Conservation (phyloP, 2,113 vertebrate species). For the Gopherus evgoodei region DNA sequence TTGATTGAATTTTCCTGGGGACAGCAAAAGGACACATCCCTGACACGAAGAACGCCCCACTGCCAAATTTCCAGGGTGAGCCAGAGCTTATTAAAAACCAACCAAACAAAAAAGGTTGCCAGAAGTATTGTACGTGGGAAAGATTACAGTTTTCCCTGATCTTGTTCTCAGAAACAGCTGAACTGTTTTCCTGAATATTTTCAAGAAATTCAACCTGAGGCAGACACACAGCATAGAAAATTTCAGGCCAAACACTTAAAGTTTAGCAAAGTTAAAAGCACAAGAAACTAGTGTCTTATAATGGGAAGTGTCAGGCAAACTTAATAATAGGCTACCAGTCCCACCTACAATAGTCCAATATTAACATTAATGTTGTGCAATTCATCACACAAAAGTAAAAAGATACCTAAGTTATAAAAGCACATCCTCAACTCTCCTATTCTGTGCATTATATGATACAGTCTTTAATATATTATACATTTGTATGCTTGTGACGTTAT, state of each 20-base stretch:
- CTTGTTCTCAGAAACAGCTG: not conserved
- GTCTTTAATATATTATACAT: not conserved
- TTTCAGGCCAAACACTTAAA: not conserved
- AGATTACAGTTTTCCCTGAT: not conserved
- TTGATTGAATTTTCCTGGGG: not conserved
- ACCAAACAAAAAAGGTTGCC: not conserved
- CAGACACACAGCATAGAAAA: not conserved
- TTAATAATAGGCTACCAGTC: not conserved
- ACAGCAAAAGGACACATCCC: not conserved
- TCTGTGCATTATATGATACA: not conserved
- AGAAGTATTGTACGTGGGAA: not conserved
- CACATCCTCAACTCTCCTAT: not conserved
- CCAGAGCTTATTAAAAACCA: not conserved
- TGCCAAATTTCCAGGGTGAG: not conserved
- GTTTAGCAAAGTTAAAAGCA: not conserved
- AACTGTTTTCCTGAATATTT: not conserved
- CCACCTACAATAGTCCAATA: not conserved
- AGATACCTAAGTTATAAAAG: not conserved
- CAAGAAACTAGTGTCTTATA: not conserved
- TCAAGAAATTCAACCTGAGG: not conserved
- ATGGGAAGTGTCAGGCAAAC: not conserved
- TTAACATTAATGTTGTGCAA: not conserved
- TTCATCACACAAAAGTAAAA: not conserved
- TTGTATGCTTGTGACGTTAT: not conserved
- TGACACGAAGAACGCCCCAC: not conserved